phyloP scores from a whole-genome alignment of 1,140 invertebrate genomes.

The Lepidotrigona ventralis region DNA sequence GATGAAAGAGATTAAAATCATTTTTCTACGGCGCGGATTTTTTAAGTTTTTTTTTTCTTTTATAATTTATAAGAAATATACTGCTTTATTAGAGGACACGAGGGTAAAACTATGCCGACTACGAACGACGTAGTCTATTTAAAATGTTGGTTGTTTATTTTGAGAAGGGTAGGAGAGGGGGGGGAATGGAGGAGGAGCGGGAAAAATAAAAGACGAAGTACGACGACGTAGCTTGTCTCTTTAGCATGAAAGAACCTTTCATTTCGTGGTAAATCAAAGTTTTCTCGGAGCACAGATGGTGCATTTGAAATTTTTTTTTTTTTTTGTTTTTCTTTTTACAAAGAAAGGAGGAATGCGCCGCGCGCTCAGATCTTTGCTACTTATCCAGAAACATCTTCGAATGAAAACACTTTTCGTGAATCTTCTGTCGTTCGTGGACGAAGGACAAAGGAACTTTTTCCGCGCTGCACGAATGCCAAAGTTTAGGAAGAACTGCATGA shows the following conservation, averaged over 20 bases:
- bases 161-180: neutral
- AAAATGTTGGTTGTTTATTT: slow-evolving; percentile 42
- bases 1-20: too few species aligned
- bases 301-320: slow-evolving; percentile 34
- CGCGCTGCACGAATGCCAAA: neutral
- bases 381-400: slow-evolving; percentile 40
- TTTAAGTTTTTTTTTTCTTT: neutral
- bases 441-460: slow-evolving; percentile 26
- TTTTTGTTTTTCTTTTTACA: neutral
- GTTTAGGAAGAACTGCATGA: neutral
- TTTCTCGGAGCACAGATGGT: slow-evolving; percentile 14
- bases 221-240: slow-evolving; percentile 16
- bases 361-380: slow-evolving; percentile 32
- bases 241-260: slow-evolving; percentile 39
- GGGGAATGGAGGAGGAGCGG: neutral
- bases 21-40: neutral
- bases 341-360: slow-evolving; percentile 14
- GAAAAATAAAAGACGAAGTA: slow-evolving; percentile 27
- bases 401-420: slow-evolving; percentile 29
- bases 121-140: slow-evolving; percentile 18
- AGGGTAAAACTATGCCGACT: neutral
- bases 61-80: slow-evolving; percentile 22
- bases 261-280: slow-evolving; percentile 35
- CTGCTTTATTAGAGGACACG: neutral
- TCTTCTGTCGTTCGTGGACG: slow-evolving; percentile 1